Evolutionary conservation across 2,113 vertebrate genomes (phyloP).

Genomic region (Chunga burmeisteri): DNA sequence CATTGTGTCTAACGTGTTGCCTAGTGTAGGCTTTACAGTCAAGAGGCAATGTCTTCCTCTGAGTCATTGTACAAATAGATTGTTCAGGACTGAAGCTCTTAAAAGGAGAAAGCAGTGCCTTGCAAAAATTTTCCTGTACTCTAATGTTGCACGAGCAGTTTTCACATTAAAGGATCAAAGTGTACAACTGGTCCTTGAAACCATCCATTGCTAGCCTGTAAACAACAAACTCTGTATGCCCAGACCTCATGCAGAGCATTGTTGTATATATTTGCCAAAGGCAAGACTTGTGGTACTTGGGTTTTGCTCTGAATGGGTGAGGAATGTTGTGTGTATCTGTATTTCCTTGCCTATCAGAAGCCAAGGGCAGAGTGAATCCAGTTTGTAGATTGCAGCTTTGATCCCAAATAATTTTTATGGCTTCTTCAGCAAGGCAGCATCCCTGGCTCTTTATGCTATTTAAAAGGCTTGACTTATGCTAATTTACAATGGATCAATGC

Average conservation of each 20-base stretch:
- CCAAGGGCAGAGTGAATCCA: not conserved
- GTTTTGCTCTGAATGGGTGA: not conserved
- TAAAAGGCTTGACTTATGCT: not conserved
- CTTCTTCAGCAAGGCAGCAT: not conserved
- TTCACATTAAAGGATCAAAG: not conserved
- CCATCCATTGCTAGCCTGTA: not conserved
- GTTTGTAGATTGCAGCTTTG: not conserved
- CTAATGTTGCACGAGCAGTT: not conserved
- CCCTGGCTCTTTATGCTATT: not conserved
- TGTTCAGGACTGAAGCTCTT: not conserved
- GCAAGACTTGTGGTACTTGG: not conserved
- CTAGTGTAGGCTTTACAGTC: not conserved
- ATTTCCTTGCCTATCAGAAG: not conserved
- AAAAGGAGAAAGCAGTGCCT: not conserved
- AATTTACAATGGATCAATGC: not conserved
- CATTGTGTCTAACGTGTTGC: not conserved
- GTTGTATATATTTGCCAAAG: not conserved
- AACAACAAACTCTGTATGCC: not conserved
- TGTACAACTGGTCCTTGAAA: not conserved
- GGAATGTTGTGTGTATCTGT: not conserved
- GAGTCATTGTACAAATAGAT: not conserved
- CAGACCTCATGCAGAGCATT: not conserved
- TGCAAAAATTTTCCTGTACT: not conserved
- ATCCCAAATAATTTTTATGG: not conserved
- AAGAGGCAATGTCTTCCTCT: not conserved